Conservation (phyloP, 2,113 vertebrate species). For the Leptosomus discolor region DNA sequence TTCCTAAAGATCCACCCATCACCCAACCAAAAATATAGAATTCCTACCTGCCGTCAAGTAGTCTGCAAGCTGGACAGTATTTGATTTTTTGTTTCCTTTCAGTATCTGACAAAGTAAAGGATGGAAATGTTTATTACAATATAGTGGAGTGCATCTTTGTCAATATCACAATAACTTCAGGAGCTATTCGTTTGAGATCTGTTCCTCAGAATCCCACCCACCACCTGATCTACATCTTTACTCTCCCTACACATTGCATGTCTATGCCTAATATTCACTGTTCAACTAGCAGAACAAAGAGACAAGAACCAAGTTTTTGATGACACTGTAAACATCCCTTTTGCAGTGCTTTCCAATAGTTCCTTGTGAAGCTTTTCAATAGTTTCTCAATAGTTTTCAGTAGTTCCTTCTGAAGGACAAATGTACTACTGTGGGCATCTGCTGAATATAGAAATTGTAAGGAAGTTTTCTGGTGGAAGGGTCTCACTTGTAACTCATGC, state of each 20-base stretch:
- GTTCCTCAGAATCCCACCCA: not conserved
- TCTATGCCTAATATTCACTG: not conserved
- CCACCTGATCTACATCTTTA: not conserved
- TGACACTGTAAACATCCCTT: not conserved
- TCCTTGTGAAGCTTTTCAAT: not conserved
- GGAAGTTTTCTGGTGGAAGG: not conserved
- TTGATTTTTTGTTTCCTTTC: not conserved
- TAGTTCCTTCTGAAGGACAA: not conserved
- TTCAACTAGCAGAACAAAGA: not conserved
- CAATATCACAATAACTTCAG: not conserved
- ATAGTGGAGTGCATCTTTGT: not conserved
- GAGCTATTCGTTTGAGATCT: not conserved
- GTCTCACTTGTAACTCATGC: not conserved
- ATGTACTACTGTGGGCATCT: not conserved
- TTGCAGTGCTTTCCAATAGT: not conserved
- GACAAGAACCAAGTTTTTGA: not conserved
- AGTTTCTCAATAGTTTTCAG: not conserved
- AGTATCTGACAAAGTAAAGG: not conserved
- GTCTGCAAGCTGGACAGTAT: not conserved
- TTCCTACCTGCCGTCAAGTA: not conserved
- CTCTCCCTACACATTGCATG: not conserved
- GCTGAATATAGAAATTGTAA: not conserved
- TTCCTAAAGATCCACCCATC: not conserved
- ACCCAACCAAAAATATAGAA: not conserved
- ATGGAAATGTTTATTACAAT: not conserved